Conservation (phyloP, 2,113 vertebrate species). For the Amia ocellicauda region DNA sequence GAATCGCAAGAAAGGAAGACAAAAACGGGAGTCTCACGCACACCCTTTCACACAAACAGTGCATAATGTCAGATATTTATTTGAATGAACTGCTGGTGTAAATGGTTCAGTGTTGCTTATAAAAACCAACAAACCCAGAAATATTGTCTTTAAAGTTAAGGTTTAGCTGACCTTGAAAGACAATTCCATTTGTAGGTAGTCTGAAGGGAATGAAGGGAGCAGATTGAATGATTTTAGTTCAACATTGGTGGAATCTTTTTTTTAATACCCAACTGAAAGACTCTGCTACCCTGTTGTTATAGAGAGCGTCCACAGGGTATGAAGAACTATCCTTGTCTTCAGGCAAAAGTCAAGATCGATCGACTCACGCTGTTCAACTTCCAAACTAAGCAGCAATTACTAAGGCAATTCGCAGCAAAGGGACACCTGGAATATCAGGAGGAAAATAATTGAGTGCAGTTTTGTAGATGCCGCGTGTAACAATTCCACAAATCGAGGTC, state of each 20-base stretch:
- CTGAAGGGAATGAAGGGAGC: too few species aligned
- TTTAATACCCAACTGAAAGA: background rate
- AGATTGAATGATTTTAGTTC: background rate
- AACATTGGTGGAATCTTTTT: background rate
- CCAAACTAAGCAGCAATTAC: too few species aligned
- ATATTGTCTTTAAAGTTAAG: too few species aligned
- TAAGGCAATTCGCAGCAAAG: conserved; percentile 4
- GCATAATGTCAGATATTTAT: too few species aligned
- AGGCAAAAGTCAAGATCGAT: conserved; percentile 4
- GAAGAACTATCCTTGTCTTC: background rate
- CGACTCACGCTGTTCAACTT: conserved; percentile 1
- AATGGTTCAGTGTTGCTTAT: too few species aligned
- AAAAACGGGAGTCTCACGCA: too few species aligned
- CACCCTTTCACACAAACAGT: too few species aligned
- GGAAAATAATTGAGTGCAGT: background rate
- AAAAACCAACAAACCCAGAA: too few species aligned
- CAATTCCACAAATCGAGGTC: background rate
- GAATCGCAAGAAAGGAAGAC: too few species aligned
- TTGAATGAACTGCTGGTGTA: too few species aligned
- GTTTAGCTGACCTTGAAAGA: too few species aligned
- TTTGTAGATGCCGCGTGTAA: background rate
- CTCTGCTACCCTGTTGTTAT: background rate
- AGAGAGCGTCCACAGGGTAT: background rate
- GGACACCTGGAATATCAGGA: background rate
- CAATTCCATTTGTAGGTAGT: too few species aligned